Evolutionary conservation across 2,113 vertebrate species (phyloP).

Genomic region (Channa argus): DNA sequence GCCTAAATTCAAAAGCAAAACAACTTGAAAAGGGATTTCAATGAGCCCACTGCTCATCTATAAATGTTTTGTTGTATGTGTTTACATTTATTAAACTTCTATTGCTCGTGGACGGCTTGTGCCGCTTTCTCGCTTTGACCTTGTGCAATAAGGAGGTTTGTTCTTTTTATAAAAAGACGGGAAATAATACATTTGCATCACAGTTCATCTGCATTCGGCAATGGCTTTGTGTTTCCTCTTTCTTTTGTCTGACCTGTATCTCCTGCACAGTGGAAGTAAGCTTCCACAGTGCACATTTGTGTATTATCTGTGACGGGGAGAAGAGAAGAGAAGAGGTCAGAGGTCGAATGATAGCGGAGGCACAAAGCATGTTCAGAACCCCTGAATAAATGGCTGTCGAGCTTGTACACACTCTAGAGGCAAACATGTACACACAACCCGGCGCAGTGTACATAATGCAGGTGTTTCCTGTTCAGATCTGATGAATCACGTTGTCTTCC

Average conservation of each 20-base stretch:
- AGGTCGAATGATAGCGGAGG: slow-evolving; percentile 10
- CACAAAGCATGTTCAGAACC: slow-evolving; percentile 20
- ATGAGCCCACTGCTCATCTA: too few species aligned
- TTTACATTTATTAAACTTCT: too few species aligned
- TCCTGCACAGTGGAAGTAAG: background rate
- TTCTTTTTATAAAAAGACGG: slow-evolving; percentile 2
- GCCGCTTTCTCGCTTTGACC: background rate
- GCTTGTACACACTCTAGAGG: too few species aligned
- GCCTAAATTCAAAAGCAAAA: too few species aligned
- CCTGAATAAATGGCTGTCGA: too few species aligned
- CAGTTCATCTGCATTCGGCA: slow-evolving; percentile 17
- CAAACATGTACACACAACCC: background rate
- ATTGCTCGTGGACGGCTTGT: too few species aligned
- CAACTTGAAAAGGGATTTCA: too few species aligned
- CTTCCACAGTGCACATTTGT: slow-evolving; percentile 24
- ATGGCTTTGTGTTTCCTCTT: background rate
- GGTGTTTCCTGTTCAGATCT: slow-evolving; percentile 76
- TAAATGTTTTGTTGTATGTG: too few species aligned
- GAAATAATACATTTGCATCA: slow-evolving; percentile 22
- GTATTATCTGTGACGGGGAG: slow-evolving; percentile 22
- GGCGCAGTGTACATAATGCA: slow-evolving; percentile 45
- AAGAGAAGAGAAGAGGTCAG: slow-evolving; percentile 32
- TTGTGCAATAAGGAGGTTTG: background rate
- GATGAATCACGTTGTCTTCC: slow-evolving; percentile 72
- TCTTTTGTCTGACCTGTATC: background rate